These are phyloP conservation scores for Amblyornis subalaris DNA, from an alignment of 2,113 vertebrate genomes.

Conservation along the genomic window DNA sequence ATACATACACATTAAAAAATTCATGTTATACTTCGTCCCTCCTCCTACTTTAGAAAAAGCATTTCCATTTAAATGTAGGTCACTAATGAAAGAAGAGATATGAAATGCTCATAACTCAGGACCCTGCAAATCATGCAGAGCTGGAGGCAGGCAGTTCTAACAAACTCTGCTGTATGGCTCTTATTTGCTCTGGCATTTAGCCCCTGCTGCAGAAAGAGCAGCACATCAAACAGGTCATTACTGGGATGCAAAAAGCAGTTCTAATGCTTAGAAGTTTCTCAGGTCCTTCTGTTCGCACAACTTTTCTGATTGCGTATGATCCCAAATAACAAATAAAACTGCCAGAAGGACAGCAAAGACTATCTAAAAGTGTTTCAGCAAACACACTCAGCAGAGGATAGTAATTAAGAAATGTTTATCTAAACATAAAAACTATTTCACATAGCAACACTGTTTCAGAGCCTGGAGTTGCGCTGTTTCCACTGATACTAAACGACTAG, in stretches of 20 bases:
- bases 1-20: background rate
- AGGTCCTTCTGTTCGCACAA: background rate
- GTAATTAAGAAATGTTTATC: background rate
- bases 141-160: background rate
- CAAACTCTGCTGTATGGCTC: background rate
- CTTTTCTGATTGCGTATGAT: background rate
- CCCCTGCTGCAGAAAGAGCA: background rate
- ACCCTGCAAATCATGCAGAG: background rate
- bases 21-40: background rate
- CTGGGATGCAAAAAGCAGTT: background rate
- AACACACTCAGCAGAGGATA: background rate
- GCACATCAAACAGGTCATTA: background rate
- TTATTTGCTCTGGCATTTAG: background rate
- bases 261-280: background rate
- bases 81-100: background rate
- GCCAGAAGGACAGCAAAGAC: background rate
- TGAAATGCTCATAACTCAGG: background rate
- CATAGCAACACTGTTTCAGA: background rate
- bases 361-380: background rate
- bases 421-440: background rate
- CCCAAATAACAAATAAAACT: background rate
- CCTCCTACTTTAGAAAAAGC: background rate
- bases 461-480: background rate
- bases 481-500: fast-evolving
- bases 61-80: background rate